Percentiles rank a stretch among this genome's conserved stretches.
phyloP scores from a whole-genome alignment of 2,113 vertebrate genomes.

The Taurulus bubalis region DNA sequence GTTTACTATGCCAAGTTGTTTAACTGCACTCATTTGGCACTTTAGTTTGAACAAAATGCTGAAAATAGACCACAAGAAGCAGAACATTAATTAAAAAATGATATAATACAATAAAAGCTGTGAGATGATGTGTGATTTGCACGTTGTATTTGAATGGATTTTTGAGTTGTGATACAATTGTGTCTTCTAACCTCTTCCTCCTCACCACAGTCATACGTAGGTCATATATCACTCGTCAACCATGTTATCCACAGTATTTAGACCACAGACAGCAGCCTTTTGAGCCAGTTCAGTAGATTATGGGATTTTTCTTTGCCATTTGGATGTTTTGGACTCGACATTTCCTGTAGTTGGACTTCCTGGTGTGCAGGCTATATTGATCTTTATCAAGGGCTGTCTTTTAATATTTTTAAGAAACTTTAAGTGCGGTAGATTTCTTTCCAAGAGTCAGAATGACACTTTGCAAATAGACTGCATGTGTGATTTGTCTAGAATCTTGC shows the following conservation, averaged over 20 bases:
- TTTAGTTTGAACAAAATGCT: neutral
- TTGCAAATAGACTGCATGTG: neutral
- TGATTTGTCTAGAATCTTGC: neutral
- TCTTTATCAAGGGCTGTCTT: neutral
- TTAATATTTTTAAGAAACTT: neutral
- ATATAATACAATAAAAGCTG: neutral
- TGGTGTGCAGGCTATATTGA: slow-evolving; percentile 9
- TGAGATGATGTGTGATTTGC: neutral
- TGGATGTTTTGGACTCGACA: slow-evolving; percentile 13
- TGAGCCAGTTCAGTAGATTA: slow-evolving; percentile 22
- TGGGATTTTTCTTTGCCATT: slow-evolving; percentile 16
- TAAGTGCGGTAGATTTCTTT: neutral
- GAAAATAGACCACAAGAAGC: neutral
- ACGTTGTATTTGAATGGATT: neutral
- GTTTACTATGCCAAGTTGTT: neutral
- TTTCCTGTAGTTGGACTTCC: neutral
- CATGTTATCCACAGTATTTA: neutral
- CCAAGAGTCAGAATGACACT: neutral
- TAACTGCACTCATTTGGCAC: neutral
- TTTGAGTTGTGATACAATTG: neutral
- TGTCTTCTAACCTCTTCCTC: neutral
- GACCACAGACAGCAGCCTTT: neutral
- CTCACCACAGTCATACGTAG: neutral
- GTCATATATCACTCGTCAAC: neutral
- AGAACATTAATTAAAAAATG: neutral